Base-by-base conservation (phyloP, 1,140 invertebrate genomes). In the Zophobas morio region DNA sequence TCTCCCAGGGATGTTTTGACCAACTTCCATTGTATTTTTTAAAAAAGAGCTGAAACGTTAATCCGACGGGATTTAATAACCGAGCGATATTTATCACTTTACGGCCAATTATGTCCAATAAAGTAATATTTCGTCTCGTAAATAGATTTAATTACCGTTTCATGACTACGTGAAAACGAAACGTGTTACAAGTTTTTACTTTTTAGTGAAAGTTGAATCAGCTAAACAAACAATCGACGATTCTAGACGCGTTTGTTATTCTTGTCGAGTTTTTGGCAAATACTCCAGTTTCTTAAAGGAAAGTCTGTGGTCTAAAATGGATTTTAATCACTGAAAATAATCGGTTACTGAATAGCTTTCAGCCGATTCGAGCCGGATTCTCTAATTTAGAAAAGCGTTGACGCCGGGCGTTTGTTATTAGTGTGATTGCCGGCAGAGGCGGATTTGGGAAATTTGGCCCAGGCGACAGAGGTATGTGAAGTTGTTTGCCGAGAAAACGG, bases 141-240 rank as follows among this genome's bases (percentile, higher is more conserved):
- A 66, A 57, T 8, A 42, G 60, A 36, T 66, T 76, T 76, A 66
- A 76, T 76, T 66, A 53, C 60, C 53, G 60, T 66, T 39, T 51
- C 57, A 53, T 76, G 74, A 76, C 66, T 70, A 70, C 63, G 51
- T 40, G 57, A 70, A 76, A 76, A 76, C 54, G 74, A 76, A 76
- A 76, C 74, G 74, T 76, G 74, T 54, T 76, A 70, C 54, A 33
- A 49, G 74, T 76, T 76, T 76, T 76, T 76, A 76, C 74, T 76
- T 76, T 76, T 76, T 76, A 76, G 74, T 76, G 74, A 76, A 76
- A 76, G 74, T 75, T n/a, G 63, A 70, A 39, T 39, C 39, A 39
- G 39, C 20, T 40, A 54, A 74, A 51, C 34, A 56, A 53, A 53
- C 71, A 74, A 54, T 6, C n/a, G 47, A 74, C 35, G 6, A 72